Evolutionary conservation across 2,888 invertebrate genomes (phyloP).

Genomic region (Ganaspis brasiliensis): DNA sequence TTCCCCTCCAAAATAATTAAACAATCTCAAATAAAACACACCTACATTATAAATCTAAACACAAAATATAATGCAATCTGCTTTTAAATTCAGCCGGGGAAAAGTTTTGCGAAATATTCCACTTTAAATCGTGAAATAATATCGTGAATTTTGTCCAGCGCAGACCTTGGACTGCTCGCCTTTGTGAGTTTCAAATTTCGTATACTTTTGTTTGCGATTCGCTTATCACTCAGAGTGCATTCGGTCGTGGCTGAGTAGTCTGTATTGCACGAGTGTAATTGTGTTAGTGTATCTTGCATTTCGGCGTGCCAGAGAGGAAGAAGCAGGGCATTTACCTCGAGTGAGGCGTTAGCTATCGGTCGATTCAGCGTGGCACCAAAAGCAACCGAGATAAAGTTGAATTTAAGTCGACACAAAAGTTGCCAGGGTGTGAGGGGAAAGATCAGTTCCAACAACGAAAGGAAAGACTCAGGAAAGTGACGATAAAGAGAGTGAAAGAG

Average conservation of each 20-base stretch:
- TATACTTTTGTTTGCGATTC: slow-evolving; percentile 57
- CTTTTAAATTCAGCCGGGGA: too few relatives aligned
- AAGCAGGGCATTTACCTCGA: slow-evolving; percentile 68
- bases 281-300: slow-evolving; percentile 64
- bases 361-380: slow-evolving; percentile 63
- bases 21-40: too few relatives aligned
- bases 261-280: slow-evolving; percentile 5
- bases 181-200: slow-evolving; percentile 36
- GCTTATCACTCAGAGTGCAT: slow-evolving; percentile 66
- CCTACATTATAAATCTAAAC: too few relatives aligned
- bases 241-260: slow-evolving; percentile 1
- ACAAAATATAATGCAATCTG: too few relatives aligned
- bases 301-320: slow-evolving; percentile 66
- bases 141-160: slow-evolving; percentile 7
- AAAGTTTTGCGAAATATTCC: not conserved
- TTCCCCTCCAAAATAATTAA: too few relatives aligned
- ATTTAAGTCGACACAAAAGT: slow-evolving; percentile 66
- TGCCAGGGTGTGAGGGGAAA: not conserved
- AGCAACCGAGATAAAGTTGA: slow-evolving; percentile 68
- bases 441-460: slow-evolving; percentile 48
- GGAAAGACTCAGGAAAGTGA: slow-evolving; percentile 45
- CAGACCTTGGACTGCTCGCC: slow-evolving; percentile 38
- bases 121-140: not conserved
- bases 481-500: slow-evolving; percentile 28
- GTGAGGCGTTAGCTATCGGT: slow-evolving; percentile 67